Evolutionary conservation across 2,797 vertebrate genomes (phyloP), one percentile per base, ranked within the genome.

Genomic region (Sphaeramia orbicularis): DNA sequence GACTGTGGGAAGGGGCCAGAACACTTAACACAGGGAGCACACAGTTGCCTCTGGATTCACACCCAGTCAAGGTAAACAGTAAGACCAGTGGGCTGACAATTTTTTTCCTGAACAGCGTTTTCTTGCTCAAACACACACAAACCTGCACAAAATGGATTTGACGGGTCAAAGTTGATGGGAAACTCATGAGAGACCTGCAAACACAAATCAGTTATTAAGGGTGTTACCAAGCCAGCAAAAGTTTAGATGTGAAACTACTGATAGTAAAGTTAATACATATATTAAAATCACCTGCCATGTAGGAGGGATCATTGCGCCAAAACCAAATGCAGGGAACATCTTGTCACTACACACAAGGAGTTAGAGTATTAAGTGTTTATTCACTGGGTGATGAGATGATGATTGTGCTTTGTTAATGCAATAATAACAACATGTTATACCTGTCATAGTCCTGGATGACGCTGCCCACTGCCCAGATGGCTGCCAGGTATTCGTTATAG

Each of bases 271-370:
- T 10, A 15, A 37, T 4, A n/a, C 6, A 35, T 12, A 60, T 10
- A 16, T 4, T 14, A 7, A 24, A 27, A 50, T 93, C 92, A 99
- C 97, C 95, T 98, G 95, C 95, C 96, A 97, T 1, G 90, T 87
- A 10, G 98, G 98, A 65, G 98, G 97, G 68, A 99, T 86, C 89
- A 97, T 94, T 8, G 98, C 98, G 64, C 98, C 98, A 84, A 99
- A 99, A 41, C 98, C 98, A 87, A 99, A 97, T 7, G 95, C 97
- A 73, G 98, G 98, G 62, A 99, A 99, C 96, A 98, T 94, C 88
- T 99, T 98, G 90, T 99, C 98, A 86, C 98, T 99, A 74, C 65
- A 80, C 43, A 35, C 32, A 35, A 10, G 32, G 9, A 35, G 9
- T 35, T 10, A 4, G 7, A 24, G 21, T 24, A 27, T 27, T 27